Conservation (phyloP, 2,888 invertebrate genomes). For the Brachyptera risi region DNA sequence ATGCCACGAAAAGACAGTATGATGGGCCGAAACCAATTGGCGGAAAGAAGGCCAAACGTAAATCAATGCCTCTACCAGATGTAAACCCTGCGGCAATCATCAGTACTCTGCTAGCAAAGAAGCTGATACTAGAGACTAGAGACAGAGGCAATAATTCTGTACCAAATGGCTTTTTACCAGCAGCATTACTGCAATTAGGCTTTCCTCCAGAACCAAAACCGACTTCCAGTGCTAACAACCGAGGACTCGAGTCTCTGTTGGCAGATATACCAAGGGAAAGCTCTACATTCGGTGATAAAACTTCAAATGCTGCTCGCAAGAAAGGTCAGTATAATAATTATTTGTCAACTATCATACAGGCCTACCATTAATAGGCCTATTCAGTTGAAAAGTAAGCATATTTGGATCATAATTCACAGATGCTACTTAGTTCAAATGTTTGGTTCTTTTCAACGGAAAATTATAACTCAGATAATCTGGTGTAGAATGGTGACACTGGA, state of each 20-base stretch:
- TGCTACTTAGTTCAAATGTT: too few species aligned
- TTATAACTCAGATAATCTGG: too few species aligned
- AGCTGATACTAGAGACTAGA: too few species aligned
- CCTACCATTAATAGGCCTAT: too few species aligned
- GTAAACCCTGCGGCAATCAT: conserved; percentile 7
- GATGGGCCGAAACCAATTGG: not conserved
- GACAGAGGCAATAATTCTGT: not conserved
- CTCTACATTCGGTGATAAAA: not conserved
- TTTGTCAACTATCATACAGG: too few species aligned
- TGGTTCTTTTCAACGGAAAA: too few species aligned
- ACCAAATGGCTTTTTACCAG: not conserved
- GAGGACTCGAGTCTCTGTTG: not conserved
- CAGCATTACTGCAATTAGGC: not conserved
- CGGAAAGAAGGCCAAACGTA: conserved; percentile 5
- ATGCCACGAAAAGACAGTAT: not conserved
- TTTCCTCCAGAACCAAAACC: not conserved
- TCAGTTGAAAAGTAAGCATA: too few species aligned
- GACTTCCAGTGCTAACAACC: not conserved
- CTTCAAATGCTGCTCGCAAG: not conserved
- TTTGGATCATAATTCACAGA: too few species aligned
- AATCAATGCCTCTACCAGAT: not conserved
- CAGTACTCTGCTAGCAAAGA: conserved; percentile 5
- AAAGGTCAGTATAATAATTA: not conserved
- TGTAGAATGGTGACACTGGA: too few species aligned
- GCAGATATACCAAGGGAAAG: not conserved